Evolutionary conservation across 2,797 vertebrate genomes (phyloP), one percentile per base, ranked within the genome.

Genomic region (Schizopygopsis malacanthus): DNA sequence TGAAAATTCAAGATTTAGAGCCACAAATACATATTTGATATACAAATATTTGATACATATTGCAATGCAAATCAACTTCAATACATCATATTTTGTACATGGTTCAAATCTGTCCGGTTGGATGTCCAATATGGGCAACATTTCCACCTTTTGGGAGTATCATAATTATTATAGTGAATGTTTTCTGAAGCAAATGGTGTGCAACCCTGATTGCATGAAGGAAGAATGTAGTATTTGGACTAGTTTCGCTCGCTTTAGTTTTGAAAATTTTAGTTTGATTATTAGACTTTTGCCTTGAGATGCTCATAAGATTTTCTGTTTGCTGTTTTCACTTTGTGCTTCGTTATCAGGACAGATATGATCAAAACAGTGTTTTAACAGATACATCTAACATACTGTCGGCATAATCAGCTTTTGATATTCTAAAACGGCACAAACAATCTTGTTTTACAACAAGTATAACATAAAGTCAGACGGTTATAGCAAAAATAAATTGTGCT

Each of bases 261-360:
- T 47, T 33, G 1, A 47, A 33, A 47, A 41, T 79, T 41, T 61
- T 59, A 4, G 22, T 4, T 61, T 25, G 77, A 79, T 41, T 71
- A 25, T 71, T n/a, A n/a, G 47, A 20, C 13, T 43, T 72, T 25
- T 15, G 52, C 25, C 70, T 18, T 47, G n/a, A 73, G 16, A 28
- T 28, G 33, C 43, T 45, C 41, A 79, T 22, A 56, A 43, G 18
- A 18, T 47, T 73, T 65, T 63, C 70, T 72, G n/a, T 50, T 69
- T 67, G n/a, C 79, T 20, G 47, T 82, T 73, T 83, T 12, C 39
- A n/a, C 39, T 63, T 10, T 83, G 59, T 79, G 59, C 39, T 47
- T 81, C 52, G 54, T 52, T 50, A 70, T 70, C 22, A 39, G 20
- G 65, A 54, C 65, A 70, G 63, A 81, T 20, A 81, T 70, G 28